phyloP scores from a whole-genome alignment of 2,797 vertebrate genomes.

The Hydrocynus forskahlii region DNA sequence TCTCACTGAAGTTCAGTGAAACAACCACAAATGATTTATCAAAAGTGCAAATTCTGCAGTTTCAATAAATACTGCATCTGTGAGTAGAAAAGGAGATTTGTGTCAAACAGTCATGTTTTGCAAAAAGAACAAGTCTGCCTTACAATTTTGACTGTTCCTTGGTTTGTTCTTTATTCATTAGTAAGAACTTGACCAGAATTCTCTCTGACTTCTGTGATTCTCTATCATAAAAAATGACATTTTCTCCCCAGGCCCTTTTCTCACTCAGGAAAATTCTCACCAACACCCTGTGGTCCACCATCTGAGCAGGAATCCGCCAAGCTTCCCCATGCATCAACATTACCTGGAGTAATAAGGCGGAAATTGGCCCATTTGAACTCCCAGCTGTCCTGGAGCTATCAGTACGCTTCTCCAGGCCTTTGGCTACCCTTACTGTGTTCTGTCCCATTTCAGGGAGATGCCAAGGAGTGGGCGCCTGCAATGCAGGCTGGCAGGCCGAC shows the following conservation, averaged over 20 bases:
- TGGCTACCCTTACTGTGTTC: conserved; percentile 52
- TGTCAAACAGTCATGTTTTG: background rate
- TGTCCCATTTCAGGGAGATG: conserved; percentile 62
- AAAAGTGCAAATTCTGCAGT: background rate
- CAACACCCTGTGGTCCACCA: conserved; percentile 65
- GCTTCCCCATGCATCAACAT: conserved; percentile 62
- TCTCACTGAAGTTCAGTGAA: background rate
- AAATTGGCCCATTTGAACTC: conserved; percentile 66
- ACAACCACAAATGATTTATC: background rate
- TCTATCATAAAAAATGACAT: conserved; percentile 2
- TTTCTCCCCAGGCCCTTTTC: conserved; percentile 1
- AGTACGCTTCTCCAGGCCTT: conserved; percentile 44
- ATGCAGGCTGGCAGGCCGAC: conserved; percentile 61
- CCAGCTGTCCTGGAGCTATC: conserved; percentile 52
- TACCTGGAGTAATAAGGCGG: conserved; percentile 67
- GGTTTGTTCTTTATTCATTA: background rate
- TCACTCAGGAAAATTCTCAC: conserved; percentile 44
- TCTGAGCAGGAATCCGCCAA: conserved; percentile 49
- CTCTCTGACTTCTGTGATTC: background rate
- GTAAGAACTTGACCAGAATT: background rate
- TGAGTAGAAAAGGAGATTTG: background rate
- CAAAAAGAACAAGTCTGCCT: no score
- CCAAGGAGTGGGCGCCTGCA: conserved; percentile 61
- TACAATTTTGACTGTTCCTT: no score
- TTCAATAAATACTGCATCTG: background rate